Conservation (phyloP, 2,113 vertebrate genomes). For the Lophura nycthemera region DNA sequence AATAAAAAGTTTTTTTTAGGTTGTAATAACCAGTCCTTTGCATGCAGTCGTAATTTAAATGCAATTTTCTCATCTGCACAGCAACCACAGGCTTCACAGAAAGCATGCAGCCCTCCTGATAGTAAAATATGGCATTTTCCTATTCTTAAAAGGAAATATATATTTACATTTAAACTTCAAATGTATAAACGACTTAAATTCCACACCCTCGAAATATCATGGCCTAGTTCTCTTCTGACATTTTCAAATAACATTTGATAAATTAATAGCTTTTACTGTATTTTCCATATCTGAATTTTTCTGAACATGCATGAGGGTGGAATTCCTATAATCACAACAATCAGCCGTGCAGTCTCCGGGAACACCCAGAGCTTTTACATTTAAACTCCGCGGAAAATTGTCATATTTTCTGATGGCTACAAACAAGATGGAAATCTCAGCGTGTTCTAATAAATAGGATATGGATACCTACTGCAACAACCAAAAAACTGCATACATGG, state of each 20-base stretch:
- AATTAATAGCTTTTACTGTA: neutral
- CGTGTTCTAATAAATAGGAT: neutral
- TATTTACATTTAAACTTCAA: neutral
- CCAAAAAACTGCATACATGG: neutral
- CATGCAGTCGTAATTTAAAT: constrained; percentile 24
- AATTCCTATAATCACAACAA: neutral
- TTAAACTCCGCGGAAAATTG: neutral
- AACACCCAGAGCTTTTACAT: neutral
- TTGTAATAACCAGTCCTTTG: neutral
- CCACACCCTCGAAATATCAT: neutral
- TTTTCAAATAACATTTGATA: constrained; percentile 7
- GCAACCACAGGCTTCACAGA: neutral
- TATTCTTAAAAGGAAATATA: neutral
- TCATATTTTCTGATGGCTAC: neutral
- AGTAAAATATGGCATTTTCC: neutral
- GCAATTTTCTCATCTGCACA: constrained; percentile 6
- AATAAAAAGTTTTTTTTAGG: neutral
- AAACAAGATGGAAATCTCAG: neutral
- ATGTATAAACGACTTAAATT: neutral
- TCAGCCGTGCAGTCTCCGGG: neutral
- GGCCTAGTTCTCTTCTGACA: neutral
- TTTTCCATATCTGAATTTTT: neutral
- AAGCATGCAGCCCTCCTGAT: neutral
- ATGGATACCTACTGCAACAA: neutral
- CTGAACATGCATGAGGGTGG: neutral